Evolutionary conservation across 2,113 vertebrate species (phyloP).

Genomic region (Clarias macrocephalus): DNA sequence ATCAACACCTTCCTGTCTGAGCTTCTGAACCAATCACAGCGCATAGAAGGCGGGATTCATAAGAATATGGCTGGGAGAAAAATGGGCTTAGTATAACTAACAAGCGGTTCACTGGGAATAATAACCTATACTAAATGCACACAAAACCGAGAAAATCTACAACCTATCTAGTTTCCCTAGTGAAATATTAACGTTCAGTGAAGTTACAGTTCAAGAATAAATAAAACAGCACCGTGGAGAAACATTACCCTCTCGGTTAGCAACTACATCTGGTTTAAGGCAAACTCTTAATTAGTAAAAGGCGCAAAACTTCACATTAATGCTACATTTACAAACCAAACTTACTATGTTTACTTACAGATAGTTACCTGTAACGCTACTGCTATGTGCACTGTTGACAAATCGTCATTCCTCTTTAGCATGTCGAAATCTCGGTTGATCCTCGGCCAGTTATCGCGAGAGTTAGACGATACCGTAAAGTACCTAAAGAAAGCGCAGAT

Average conservation of each 20-base stretch:
- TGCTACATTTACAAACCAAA: neutral
- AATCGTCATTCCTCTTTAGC: slow-evolving; percentile 42
- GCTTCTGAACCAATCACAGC: neutral
- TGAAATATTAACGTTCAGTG: neutral
- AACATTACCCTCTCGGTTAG: neutral
- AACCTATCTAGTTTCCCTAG: neutral
- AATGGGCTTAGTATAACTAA: neutral
- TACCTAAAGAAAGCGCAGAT: slow-evolving; percentile 9
- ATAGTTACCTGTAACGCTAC: slow-evolving; percentile 41
- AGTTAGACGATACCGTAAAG: slow-evolving; percentile 31
- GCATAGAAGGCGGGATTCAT: neutral
- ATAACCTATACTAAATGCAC: neutral
- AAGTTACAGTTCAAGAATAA: neutral
- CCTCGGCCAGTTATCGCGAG: slow-evolving; percentile 42
- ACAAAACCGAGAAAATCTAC: no score
- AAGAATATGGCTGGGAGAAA: neutral
- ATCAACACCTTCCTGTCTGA: neutral
- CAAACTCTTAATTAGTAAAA: neutral
- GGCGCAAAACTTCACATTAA: neutral
- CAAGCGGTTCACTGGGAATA: neutral
- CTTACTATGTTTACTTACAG: no score
- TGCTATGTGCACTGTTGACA: slow-evolving; percentile 37
- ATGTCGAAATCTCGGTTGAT: slow-evolving; percentile 19
- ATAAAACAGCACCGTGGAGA: neutral
- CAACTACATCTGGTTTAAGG: neutral